phyloP scores from a whole-genome alignment of 2,797 vertebrate genomes.

The Sebastes minor region DNA sequence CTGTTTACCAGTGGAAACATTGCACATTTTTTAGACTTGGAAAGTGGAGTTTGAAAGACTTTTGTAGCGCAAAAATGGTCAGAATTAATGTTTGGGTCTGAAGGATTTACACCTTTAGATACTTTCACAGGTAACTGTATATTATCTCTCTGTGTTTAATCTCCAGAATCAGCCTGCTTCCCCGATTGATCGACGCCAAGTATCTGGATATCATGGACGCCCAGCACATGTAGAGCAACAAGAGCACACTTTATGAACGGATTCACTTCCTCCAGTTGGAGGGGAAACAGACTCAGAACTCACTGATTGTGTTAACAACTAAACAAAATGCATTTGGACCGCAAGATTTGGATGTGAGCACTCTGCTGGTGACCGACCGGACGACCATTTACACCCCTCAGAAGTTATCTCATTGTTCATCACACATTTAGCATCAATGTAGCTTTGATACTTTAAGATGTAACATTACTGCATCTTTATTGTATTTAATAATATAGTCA shows the following conservation, averaged over 20 bases:
- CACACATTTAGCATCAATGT: not conserved
- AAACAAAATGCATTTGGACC: slow-evolving; percentile 31
- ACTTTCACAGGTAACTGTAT: not conserved
- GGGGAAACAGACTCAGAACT: slow-evolving; percentile 33
- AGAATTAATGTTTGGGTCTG: not conserved
- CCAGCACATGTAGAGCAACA: slow-evolving; percentile 80
- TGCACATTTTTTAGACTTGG: not conserved
- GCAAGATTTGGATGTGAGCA: not conserved
- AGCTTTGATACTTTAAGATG: slow-evolving; percentile 7
- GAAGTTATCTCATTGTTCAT: slow-evolving; percentile 9
- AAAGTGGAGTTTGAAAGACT: not conserved
- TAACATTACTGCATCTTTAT: slow-evolving; percentile 12
- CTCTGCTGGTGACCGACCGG: not conserved
- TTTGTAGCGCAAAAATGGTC: not conserved
- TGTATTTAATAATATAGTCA: not conserved
- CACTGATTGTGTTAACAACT: not conserved
- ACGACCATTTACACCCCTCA: not conserved
- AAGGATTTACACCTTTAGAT: not conserved
- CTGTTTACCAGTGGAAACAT: not conserved
- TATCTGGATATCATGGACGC: slow-evolving; percentile 94
- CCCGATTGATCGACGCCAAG: slow-evolving; percentile 90
- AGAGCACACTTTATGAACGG: not conserved
- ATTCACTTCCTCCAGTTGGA: not conserved
- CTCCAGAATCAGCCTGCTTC: slow-evolving; percentile 88
- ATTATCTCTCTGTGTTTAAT: slow-evolving; percentile 27